Percentiles rank a stretch among this genome's conserved stretches.
phyloP scores from a whole-genome alignment of 2,797 vertebrate genomes.

The Pachyuromys duprasi region DNA sequence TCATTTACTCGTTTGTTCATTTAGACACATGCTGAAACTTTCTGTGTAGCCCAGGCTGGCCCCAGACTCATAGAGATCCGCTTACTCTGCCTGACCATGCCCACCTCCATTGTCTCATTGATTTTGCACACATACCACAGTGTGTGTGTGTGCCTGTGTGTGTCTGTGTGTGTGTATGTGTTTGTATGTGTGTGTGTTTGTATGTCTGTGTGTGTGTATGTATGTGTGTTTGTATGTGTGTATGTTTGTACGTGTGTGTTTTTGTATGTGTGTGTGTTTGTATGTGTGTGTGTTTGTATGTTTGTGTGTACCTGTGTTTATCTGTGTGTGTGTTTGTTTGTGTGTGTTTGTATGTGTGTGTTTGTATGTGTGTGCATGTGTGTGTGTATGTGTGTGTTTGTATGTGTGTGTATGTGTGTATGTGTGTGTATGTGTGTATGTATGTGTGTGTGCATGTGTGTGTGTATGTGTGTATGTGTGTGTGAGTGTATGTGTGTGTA shows the following conservation, averaged over 20 bases:
- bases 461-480: no score
- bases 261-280: neutral
- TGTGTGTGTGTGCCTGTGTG: neutral
- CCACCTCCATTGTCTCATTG: neutral
- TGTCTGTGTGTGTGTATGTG: neutral
- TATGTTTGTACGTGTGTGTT: no score
- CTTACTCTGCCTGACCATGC: neutral
- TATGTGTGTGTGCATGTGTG: no score
- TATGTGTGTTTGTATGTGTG: no score
- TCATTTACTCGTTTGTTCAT: neutral
- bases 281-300: no score
- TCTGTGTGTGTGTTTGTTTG: neutral
- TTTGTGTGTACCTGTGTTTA: neutral
- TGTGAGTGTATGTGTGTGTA: no score
- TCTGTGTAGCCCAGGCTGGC: neutral
- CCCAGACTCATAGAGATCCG: neutral
- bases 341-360: no score
- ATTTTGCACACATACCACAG: neutral
- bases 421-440: no score
- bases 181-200: no score
- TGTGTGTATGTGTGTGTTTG: no score
- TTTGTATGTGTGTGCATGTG: neutral
- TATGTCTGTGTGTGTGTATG: neutral
- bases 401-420: neutral
- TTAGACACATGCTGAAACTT: neutral